Evolutionary conservation across 2,113 vertebrate genomes (phyloP).

Genomic region (Isichthys henryi): DNA sequence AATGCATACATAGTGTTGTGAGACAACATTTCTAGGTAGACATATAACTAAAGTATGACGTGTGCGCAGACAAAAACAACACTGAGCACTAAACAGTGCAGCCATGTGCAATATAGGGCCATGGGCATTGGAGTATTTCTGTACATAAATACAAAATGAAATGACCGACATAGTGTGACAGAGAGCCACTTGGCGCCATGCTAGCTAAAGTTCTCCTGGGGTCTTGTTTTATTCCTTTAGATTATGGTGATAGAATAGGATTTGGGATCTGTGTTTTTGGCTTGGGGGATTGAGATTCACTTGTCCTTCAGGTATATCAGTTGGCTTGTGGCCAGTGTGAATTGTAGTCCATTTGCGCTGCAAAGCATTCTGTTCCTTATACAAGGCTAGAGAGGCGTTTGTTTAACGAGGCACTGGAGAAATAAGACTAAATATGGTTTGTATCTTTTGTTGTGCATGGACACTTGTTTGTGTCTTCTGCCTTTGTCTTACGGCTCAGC

Average conservation of each 20-base stretch:
- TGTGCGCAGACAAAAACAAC: no score
- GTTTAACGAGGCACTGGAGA: background rate
- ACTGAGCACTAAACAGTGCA: no score
- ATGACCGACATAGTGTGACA: no score
- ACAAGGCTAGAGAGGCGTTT: background rate
- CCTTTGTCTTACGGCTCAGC: background rate
- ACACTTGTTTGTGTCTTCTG: background rate
- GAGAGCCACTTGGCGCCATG: no score
- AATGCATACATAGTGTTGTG: no score
- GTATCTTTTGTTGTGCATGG: background rate
- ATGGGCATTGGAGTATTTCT: no score
- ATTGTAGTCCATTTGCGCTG: background rate
- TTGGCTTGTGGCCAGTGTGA: background rate
- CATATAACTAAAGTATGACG: no score
- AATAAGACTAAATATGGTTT: background rate
- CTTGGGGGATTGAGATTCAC: background rate
- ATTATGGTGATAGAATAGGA: background rate
- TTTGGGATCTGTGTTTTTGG: background rate
- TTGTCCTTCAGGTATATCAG: background rate
- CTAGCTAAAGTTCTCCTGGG: no score
- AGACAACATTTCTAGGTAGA: no score
- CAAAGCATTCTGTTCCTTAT: background rate
- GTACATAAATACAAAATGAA: no score
- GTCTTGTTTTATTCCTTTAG: background rate
- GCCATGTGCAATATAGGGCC: no score